Conservation (phyloP, 2,888 invertebrate genomes). For the Hypselothyrea guttata region DNA sequence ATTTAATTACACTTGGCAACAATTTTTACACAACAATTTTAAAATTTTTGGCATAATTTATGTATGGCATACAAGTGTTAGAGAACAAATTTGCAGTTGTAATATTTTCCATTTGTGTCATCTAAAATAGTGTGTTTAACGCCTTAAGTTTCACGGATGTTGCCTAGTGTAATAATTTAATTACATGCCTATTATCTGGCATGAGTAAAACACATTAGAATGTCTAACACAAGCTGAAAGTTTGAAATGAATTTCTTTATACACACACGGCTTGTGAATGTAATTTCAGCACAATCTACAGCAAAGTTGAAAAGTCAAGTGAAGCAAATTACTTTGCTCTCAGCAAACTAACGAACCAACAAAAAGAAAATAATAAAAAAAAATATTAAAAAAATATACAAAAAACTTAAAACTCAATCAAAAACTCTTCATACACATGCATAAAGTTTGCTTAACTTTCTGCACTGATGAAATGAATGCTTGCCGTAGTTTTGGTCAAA, state of each 20-base stretch:
- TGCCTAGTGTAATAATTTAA: too few species aligned
- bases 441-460: conserved; percentile 45
- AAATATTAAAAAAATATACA: conserved; percentile 3
- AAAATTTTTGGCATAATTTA: too few species aligned
- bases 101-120: too few species aligned
- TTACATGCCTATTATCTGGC: too few species aligned
- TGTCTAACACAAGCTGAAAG: not conserved
- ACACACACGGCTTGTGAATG: not conserved
- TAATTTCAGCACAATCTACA: conserved; percentile 6
- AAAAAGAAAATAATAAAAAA: conserved; percentile 9
- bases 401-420: conserved; percentile 59
- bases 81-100: too few species aligned
- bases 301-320: conserved; percentile 32
- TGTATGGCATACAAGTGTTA: too few species aligned
- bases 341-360: conserved; percentile 42
- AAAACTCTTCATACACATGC: conserved; percentile 57
- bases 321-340: conserved; percentile 38
- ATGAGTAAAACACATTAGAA: not conserved
- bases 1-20: too few species aligned
- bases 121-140: too few species aligned
- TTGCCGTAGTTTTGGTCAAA: conserved; percentile 35
- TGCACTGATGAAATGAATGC: conserved; percentile 56
- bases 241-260: conserved; percentile 1
- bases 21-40: too few species aligned
- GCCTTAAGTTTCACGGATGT: too few species aligned